These are phyloP conservation scores for Numenius phaeopus DNA, from an alignment of 2,797 vertebrate genomes.

Conservation along the genomic window DNA sequence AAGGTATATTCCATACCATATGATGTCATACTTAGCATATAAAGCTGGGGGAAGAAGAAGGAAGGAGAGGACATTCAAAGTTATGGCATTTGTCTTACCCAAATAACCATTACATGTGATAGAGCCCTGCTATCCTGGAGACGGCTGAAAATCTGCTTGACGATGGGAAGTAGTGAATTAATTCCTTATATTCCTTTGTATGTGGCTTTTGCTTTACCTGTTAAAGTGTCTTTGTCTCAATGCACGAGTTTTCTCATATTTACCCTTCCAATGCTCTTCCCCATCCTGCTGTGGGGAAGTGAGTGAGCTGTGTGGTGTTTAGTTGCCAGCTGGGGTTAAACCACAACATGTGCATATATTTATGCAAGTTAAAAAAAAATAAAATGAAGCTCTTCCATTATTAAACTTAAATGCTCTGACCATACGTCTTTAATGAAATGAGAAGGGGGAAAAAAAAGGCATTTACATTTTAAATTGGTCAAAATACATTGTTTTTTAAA, in stretches of 20 bases:
- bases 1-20: not conserved
- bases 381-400: not conserved
- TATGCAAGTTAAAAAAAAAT: not conserved
- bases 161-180: not conserved
- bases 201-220: not conserved
- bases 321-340: not conserved
- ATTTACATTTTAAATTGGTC: not conserved
- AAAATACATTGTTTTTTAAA: not conserved
- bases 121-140: not conserved
- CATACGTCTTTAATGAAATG: not conserved
- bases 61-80: not conserved
- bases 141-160: not conserved
- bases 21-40: not conserved
- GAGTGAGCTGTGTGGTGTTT: not conserved
- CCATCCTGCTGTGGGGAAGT: not conserved
- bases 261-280: not conserved
- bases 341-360: not conserved
- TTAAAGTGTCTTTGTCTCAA: not conserved
- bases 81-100: not conserved
- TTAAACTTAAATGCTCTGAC: not conserved
- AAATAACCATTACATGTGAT: not conserved
- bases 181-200: not conserved
- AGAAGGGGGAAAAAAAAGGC: rapidly evolving
- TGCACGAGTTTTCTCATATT: not conserved
- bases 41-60: not conserved